Evolutionary conservation across 2,888 invertebrate species (phyloP).

Genomic region (Drosophila macrothrix): DNA sequence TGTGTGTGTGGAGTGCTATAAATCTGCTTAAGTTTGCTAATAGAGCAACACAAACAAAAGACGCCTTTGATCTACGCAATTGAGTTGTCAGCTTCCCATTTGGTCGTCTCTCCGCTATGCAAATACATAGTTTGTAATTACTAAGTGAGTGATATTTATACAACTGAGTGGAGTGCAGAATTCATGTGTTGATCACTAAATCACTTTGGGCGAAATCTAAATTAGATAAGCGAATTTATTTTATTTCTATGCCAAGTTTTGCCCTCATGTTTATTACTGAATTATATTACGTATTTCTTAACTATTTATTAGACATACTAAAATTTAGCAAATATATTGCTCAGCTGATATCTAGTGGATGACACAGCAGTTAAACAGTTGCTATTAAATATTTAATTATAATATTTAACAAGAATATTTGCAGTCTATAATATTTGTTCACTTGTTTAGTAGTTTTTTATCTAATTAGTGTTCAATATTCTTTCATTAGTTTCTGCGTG

Average conservation of each 20-base stretch:
- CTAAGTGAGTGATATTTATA: conserved; percentile 1
- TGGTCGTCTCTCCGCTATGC: background rate
- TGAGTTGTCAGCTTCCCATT: conserved; percentile 12
- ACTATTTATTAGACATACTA: background rate
- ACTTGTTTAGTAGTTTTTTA: no score
- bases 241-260: background rate
- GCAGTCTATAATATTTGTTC: no score
- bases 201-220: background rate
- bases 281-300: background rate
- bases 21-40: conserved; percentile 29
- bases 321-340: background rate
- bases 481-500: background rate
- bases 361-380: background rate
- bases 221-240: background rate
- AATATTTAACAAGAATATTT: background rate
- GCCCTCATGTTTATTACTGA: background rate
- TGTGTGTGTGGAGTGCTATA: conserved; percentile 17
- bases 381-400: background rate
- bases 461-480: background rate
- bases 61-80: conserved; percentile 46
- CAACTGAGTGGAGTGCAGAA: background rate
- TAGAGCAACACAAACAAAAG: conserved; percentile 1
- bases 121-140: conserved; percentile 25
- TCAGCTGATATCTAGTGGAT: background rate
- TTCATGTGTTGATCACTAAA: conserved; percentile 18